Evolutionary conservation across 92 coral and sea anemone genomes (phyloP), one percentile per base, ranked within the genome.

Genomic region (Heliopora coerulea): DNA sequence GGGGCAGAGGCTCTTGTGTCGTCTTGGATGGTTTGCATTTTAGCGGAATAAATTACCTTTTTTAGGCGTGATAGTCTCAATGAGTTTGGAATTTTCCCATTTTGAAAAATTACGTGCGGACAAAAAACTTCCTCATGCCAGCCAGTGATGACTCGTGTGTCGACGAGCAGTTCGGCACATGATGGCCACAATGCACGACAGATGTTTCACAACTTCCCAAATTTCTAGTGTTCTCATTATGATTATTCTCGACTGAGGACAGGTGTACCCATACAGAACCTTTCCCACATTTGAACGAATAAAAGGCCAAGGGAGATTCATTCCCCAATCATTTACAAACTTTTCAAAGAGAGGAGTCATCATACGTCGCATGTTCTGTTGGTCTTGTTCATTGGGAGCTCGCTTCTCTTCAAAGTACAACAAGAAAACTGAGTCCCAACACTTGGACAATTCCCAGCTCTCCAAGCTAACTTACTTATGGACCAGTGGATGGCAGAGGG

Each of bases 211-310:
- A 8, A n/a, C 15, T 46, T 3, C 2, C 14, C 52, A 46, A 11
- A 7, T 46, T 2, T 46, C 2, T 46, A 46, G 52, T 8, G 15
- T 28, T 4, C 58, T 49, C 19, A 67, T 67, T 65, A 65, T 65
- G 26, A 65, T 65, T 67, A 67, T 67, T 54, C 40, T 44, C 74
- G 19, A 27, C 23, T 2, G n/a, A 15, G 15, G 74, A 46, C 74
- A 67, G 74, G 74, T 67, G 74, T 67, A 67, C 5, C 1, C 25
- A 7, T 26, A 28, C 49, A 67, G 31, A 44, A n/a, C 24, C 23
- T 44, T 58, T 67, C 74, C 74, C 74, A 67, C 74, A 67, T 44
- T 44, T 23, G 26, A 25, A 4, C 9, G 74, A 44, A 67, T 67
- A 67, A 67, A 67, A 67, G 74, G 59, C 74, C 20, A 46, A 67